A percentile compares a stretch with the other conserved stretches of the same genome.
Evolutionary conservation across 2,113 vertebrate species (phyloP).

Genomic region (Accipiter virgatus): DNA sequence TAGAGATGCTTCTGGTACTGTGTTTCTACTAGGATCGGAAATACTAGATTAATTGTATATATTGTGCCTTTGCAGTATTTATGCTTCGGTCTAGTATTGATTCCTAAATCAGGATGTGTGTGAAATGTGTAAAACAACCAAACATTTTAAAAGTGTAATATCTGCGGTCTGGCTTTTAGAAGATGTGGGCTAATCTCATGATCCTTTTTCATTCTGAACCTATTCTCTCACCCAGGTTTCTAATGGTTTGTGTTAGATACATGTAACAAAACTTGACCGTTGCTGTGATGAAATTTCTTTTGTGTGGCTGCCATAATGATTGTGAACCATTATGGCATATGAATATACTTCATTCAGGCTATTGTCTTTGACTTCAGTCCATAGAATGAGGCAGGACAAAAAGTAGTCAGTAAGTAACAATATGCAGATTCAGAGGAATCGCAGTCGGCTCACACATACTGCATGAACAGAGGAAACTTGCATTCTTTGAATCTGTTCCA

Average conservation of each 20-base stretch:
- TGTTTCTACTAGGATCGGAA: not conserved
- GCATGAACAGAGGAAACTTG: not conserved
- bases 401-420: not conserved
- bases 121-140: not conserved
- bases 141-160: not conserved
- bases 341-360: not conserved
- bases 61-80: not conserved
- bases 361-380: not conserved
- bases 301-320: not conserved
- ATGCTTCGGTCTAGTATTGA: not conserved
- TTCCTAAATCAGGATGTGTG: not conserved
- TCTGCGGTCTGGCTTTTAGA: not conserved
- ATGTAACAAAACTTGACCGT: not conserved
- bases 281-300: not conserved
- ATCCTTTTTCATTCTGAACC: not conserved
- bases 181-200: not conserved
- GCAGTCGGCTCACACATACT: not conserved
- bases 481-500: not conserved
- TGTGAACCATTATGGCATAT: not conserved
- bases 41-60: not conserved
- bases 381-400: not conserved
- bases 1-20: not conserved
- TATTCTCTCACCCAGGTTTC: not conserved
- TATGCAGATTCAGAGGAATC: not conserved
- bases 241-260: not conserved